These are phyloP conservation scores for Rhipidura dahli DNA, from an alignment of 2,113 vertebrate species.

Conservation along the genomic window DNA sequence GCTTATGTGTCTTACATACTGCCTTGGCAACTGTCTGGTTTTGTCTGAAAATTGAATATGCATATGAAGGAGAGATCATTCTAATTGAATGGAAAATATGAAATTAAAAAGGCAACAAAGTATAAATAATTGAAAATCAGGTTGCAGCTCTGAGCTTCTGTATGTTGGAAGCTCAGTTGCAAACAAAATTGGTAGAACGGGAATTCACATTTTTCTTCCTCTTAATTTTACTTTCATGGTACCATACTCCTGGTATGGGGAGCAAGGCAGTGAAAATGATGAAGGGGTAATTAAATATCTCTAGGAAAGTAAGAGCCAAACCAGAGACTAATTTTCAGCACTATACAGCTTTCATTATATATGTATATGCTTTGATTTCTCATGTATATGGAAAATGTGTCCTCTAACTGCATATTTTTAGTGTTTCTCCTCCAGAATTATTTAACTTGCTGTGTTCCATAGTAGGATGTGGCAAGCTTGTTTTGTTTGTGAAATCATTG, in stretches of 20 bases:
- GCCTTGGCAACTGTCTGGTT: neutral
- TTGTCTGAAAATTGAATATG: conserved; percentile 9
- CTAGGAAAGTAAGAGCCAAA: conserved; percentile 12
- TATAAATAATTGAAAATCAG: conserved; percentile 54
- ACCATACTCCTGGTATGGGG: neutral
- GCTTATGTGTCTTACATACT: neutral
- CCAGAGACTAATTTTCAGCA: conserved; percentile 10
- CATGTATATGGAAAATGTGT: conserved; percentile 2
- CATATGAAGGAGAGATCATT: neutral
- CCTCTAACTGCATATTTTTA: neutral
- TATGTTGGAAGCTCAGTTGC: neutral
- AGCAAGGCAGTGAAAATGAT: neutral
- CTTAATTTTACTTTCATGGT: conserved; percentile 33
- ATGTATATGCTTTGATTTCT: conserved; percentile 4
- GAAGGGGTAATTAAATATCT: conserved; percentile 26
- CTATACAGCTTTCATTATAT: neutral
- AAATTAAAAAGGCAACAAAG: conserved; percentile 40
- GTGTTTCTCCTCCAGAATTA: neutral
- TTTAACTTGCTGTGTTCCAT: neutral
- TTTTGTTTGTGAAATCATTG: neutral
- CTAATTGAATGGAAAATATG: conserved; percentile 21
- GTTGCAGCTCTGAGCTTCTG: neutral
- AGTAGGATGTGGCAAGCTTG: neutral
- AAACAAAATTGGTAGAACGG: conserved; percentile 4
- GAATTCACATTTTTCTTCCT: neutral